Evolutionary conservation across 53 echinoderm and acorn worm genomes (phyloP).

Genomic region (Apostichopus leukothele): DNA sequence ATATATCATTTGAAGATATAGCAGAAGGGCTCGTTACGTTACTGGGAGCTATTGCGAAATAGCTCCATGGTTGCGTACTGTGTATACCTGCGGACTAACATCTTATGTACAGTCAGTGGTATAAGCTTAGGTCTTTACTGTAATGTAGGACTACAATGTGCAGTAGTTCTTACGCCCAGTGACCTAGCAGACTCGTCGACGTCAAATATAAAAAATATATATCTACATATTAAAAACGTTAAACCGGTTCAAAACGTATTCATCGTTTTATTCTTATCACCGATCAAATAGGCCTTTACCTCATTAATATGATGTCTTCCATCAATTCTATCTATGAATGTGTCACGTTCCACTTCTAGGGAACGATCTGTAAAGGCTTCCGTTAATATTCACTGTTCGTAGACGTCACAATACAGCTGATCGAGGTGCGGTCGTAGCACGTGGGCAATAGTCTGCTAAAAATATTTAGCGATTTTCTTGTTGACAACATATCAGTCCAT

Average conservation of each 20-base stretch:
- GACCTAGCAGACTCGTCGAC: no score
- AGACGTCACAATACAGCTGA: neutral
- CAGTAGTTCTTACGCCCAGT: no score
- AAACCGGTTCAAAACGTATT: neutral
- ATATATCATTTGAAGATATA: no score
- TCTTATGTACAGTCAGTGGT: neutral
- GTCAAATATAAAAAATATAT: neutral
- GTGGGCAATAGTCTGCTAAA: neutral
- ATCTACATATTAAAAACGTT: neutral
- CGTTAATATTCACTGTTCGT: neutral
- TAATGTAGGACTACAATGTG: neutral
- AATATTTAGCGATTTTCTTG: neutral
- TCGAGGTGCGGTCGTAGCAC: constrained; percentile 6
- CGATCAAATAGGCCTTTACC: neutral
- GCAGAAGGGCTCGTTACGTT: no score
- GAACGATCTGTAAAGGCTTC: neutral
- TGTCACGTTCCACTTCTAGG: no score
- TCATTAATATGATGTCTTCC: no score
- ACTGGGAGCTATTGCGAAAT: no score
- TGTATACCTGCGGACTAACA: no score
- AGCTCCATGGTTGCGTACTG: no score
- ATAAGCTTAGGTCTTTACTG: neutral
- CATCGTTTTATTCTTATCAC: neutral
- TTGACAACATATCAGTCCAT: constrained; percentile 23
- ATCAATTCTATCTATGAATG: no score